Conservation (phyloP, 2,113 vertebrate species). For the Neotoma lepida region DNA sequence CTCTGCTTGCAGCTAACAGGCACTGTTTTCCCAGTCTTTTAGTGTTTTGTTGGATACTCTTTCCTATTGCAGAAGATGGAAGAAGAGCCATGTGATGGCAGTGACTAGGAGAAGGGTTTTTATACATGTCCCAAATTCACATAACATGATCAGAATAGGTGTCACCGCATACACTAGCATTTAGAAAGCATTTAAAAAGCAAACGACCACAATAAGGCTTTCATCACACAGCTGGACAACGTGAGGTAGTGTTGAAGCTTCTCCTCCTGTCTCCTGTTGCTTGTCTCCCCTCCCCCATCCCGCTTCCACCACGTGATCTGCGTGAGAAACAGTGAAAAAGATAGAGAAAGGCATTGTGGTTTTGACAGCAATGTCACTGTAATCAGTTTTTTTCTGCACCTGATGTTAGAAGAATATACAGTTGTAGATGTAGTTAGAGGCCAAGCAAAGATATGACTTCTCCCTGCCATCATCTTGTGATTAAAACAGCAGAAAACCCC, state of each 20-base stretch:
- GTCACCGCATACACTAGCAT: neutral
- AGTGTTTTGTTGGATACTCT: neutral
- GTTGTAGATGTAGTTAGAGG: neutral
- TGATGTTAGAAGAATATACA: neutral
- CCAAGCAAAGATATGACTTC: neutral
- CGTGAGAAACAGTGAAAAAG: neutral
- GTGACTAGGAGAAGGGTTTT: neutral
- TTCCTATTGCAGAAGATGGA: neutral
- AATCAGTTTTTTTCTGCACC: neutral
- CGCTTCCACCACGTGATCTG: too few relatives aligned
- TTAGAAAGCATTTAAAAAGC: neutral
- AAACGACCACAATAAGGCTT: neutral
- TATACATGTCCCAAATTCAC: neutral
- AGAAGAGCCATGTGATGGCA: neutral
- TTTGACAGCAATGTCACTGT: neutral
- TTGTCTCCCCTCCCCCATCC: neutral
- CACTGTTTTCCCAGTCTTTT: neutral
- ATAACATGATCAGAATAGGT: neutral
- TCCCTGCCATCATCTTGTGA: neutral
- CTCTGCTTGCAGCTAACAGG: neutral
- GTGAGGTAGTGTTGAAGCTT: neutral
- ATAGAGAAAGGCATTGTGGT: neutral
- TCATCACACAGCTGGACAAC: neutral
- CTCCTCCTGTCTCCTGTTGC: neutral
- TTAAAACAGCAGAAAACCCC: neutral